Base-by-base conservation (phyloP, 2,888 invertebrate species). In the Drosophila fungiperda region DNA sequence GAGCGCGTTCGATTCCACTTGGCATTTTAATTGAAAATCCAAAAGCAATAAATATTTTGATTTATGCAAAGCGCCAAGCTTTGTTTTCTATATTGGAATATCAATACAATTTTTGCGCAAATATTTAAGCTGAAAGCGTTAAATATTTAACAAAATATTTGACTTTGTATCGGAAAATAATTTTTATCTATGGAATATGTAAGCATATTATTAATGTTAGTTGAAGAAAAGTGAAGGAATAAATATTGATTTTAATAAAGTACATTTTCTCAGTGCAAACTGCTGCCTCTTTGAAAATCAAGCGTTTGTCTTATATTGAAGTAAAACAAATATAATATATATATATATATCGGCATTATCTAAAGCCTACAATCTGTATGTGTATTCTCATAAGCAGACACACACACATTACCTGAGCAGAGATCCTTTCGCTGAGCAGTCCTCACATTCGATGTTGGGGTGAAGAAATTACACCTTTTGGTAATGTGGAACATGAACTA, bases 401-500 rank as follows among this genome's bases (percentile, higher is more conserved):
- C 15, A 49, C 23, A 61, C 35, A 48, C 45, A 38, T 49, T 66
- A 48, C 40, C 9, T 26, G 26, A 26, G 26, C 45, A 38, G 62
- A 55, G 63, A 20, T 50, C 11, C 50, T 26, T 33, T 12, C 1
- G 6, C n/a, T 62, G 53, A 70, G 70, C 54, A 58, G 42, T 20
- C 57, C 45, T 49, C 45, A 29, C 57, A 72, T 68, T 68, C 64
- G 68, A 50, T 68, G 59, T 59, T 60, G 61, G 73, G 48, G 53
- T 60, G 53, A 73, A 82, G 78, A 86, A 88, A 89, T 87, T 85
- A 76, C 72, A 83, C 81, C 76, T 81, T 75, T 68, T 59, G 70
- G 74, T 81, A 69, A 83, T 80, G 67, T 36, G 36, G 35, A 54
- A 78, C 78, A 78, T 68, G 64, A 78, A 73, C 65, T 74, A 66